Evolutionary conservation across 1,140 invertebrate species (phyloP), one percentile per base, ranked within the genome.

Genomic region (Heliothis virescens): DNA sequence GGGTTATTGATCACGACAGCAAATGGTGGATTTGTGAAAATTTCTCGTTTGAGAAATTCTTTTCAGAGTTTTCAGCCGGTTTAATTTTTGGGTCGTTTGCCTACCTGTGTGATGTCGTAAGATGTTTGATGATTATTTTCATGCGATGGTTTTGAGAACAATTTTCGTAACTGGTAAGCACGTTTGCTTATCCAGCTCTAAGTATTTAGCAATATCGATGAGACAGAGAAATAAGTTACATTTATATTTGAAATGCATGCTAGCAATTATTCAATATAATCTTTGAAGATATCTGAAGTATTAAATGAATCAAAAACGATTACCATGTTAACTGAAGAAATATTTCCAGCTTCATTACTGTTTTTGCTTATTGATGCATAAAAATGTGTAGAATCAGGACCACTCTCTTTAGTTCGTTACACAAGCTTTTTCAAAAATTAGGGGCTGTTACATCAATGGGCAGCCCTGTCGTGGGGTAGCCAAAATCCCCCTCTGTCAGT

Each of bases 401-500:
- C 62, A 65, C 47, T n/a, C 63, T 67, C 13, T 67, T 50, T 67
- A 67, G 63, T 67, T 16, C 63, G 11, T 13, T 11, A 67, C 41
- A 10, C 16, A 48, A 10, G 7, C 41, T 67, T 65, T 65, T 67
- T 67, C 12, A 47, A 67, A 67, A 67, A 67, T 48, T 9, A 48
- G 63, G 63, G 41, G 15, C 41, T 1, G 41, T 71, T 71, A 26
- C 67, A 53, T 53, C 34, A 69, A 29, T 71, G 48, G 48, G 15
- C 21, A 53, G 21, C 67, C 67, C 48, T 29, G 52, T 69, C 47
- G 48, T 9, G 12, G 69, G 29, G 69, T 16, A 26, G 69, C 52
- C 52, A 72, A 72, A 72, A 29, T 11, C 69, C 12, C 69, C 69
- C 69, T 13, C 52, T 72, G 69, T 57, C 69, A 72, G 52, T 34